Evolutionary conservation across 2,888 invertebrate species (phyloP).

Genomic region (Spatulosminthurus flaviceps): DNA sequence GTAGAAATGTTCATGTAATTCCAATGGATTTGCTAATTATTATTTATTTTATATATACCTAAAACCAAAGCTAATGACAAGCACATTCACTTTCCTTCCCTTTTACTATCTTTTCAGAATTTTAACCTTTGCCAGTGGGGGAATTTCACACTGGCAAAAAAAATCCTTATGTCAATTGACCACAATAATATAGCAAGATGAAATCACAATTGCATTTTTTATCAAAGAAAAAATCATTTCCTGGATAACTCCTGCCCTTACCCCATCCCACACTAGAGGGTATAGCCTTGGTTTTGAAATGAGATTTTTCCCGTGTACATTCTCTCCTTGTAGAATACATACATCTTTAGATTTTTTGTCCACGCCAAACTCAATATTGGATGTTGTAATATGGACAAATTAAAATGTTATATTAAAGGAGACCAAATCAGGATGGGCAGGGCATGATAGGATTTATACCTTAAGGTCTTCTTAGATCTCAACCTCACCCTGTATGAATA

Average conservation of each 20-base stretch:
- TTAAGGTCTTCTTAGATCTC: background rate
- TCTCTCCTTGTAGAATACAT: too few relatives aligned
- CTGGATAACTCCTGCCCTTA: background rate
- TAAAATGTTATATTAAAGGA: background rate
- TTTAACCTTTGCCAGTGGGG: too few relatives aligned
- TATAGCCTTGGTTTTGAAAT: background rate
- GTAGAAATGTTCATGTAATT: slow-evolving; percentile 1
- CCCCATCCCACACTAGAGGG: background rate
- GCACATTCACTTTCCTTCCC: background rate
- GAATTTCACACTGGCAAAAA: too few relatives aligned
- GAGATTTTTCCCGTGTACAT: too few relatives aligned
- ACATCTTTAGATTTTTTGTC: background rate
- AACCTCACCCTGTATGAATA: too few relatives aligned
- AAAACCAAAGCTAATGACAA: background rate
- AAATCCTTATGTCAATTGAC: too few relatives aligned
- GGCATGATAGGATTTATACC: too few relatives aligned
- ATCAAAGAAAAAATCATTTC: slow-evolving; percentile 9
- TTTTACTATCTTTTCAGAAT: too few relatives aligned
- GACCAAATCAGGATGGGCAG: background rate
- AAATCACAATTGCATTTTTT: too few relatives aligned
- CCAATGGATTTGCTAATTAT: slow-evolving; percentile 2
- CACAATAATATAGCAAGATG: too few relatives aligned
- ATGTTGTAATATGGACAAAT: background rate
- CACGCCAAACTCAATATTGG: background rate
- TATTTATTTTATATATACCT: background rate